Conservation (phyloP, 2,888 invertebrate genomes). For the Steinernema scapterisci region DNA sequence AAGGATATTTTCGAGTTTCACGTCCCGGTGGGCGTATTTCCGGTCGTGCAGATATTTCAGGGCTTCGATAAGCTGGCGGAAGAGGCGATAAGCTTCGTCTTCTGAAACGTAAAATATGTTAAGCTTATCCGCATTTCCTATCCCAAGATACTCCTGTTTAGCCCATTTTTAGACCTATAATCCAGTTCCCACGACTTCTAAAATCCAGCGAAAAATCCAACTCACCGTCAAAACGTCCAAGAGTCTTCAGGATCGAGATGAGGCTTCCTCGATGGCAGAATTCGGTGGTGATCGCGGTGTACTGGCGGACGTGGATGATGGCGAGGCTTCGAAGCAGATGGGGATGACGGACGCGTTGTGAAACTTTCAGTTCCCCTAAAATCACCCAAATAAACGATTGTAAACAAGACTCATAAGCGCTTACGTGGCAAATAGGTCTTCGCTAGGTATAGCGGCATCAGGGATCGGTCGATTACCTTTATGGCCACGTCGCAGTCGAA, state of each 20-base stretch:
- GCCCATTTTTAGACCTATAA: no score
- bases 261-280: constrained; percentile 56
- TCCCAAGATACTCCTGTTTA: no score
- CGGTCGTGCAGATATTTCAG: constrained; percentile 53
- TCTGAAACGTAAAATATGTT: constrained; percentile 41
- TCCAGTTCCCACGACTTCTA: no score
- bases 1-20: constrained; percentile 54
- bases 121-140: no score
- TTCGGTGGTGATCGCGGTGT: constrained; percentile 52
- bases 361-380: not conserved
- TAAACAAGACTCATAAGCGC: not conserved
- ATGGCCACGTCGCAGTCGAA: constrained; percentile 49
- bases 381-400: not conserved
- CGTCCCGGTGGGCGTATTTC: constrained; percentile 42
- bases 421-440: constrained; percentile 9
- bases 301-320: constrained; percentile 42
- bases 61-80: constrained; percentile 59
- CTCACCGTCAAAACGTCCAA: constrained; percentile 10
- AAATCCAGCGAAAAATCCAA: not conserved
- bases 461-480: constrained; percentile 55
- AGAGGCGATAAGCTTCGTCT: constrained; percentile 46
- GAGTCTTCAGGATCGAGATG: constrained; percentile 41
- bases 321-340: constrained; percentile 45
- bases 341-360: constrained; percentile 37
- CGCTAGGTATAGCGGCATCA: constrained; percentile 46